These are phyloP conservation scores for Drosophila azteca DNA, from an alignment of 1,140 invertebrate genomes.

Conservation along the genomic window DNA sequence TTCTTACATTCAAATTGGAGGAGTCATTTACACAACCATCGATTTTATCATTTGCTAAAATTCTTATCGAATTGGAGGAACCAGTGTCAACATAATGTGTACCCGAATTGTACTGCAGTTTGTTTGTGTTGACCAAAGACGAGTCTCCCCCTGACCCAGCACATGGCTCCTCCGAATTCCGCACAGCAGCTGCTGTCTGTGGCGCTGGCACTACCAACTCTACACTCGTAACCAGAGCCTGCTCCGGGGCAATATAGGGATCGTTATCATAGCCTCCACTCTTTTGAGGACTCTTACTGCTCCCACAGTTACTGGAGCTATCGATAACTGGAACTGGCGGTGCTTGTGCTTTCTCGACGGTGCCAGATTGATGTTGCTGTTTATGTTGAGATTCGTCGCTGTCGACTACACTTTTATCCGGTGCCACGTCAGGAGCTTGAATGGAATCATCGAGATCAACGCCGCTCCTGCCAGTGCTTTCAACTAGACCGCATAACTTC, in stretches of 20 bases:
- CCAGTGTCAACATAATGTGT: constrained; percentile 25
- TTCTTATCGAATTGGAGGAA: constrained; percentile 25
- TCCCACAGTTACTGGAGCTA: background rate
- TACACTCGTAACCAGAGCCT: constrained; percentile 67
- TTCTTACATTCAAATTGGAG: constrained; percentile 67
- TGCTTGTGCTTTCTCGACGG: background rate
- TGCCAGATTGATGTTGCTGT: constrained; percentile 2
- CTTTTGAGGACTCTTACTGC: constrained; percentile 8
- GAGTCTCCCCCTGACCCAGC: background rate
- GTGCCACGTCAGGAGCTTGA: background rate
- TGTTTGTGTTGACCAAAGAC: constrained; percentile 9
- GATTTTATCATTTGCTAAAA: constrained; percentile 52
- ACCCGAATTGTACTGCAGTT: constrained; percentile 27
- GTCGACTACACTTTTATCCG: constrained; percentile 1
- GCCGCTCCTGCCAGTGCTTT: constrained; percentile 3
- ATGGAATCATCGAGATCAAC: constrained; percentile 2
- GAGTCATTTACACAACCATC: constrained; percentile 76
- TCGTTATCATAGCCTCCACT: constrained; percentile 17
- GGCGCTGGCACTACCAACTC: constrained; percentile 64
- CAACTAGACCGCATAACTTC: constrained; percentile 16
- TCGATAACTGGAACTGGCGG: too few species aligned
- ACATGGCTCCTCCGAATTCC: background rate
- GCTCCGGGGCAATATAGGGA: constrained; percentile 61
- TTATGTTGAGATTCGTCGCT: constrained; percentile 1
- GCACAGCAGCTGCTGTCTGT: background rate